A percentile compares a stretch with the other conserved stretches of the same genome.
These are phyloP conservation scores for Ormyrus pomaceus DNA, from an alignment of 2,888 invertebrate species.

Conservation along the genomic window DNA sequence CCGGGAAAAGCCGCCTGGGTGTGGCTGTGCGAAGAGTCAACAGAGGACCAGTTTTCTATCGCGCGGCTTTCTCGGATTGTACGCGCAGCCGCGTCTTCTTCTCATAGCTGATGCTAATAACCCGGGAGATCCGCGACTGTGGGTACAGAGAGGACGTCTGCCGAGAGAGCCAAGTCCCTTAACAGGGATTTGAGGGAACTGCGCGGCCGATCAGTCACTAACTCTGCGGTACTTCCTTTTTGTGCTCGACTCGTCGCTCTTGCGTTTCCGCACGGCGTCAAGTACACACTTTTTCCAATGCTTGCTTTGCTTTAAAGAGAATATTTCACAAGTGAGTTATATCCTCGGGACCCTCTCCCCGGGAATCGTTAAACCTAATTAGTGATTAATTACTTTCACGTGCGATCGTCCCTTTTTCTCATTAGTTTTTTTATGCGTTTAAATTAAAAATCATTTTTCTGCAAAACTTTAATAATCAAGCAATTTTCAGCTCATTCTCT, in stretches of 20 bases:
- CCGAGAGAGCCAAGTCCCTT: too few relatives aligned
- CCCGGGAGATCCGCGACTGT: background rate
- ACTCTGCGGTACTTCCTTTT: background rate
- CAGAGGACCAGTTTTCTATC: slow-evolving; percentile 20
- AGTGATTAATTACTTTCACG: too few relatives aligned
- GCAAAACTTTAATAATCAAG: too few relatives aligned
- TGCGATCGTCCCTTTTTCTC: too few relatives aligned
- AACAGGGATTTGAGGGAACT: background rate
- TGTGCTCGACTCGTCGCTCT: background rate
- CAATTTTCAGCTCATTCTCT: too few relatives aligned
- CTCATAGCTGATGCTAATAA: slow-evolving; percentile 39
- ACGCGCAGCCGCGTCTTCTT: slow-evolving; percentile 1
- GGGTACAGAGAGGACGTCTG: too few relatives aligned
- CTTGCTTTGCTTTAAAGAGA: background rate
- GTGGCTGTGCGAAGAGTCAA: slow-evolving; percentile 41
- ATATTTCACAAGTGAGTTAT: too few relatives aligned
- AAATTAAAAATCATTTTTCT: too few relatives aligned
- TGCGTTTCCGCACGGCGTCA: slow-evolving; percentile 1
- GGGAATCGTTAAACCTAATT: too few relatives aligned
- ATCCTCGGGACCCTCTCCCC: too few relatives aligned
- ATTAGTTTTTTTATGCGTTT: too few relatives aligned
- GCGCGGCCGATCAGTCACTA: background rate
- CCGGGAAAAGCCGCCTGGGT: slow-evolving; percentile 15
- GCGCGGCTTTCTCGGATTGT: slow-evolving; percentile 4
- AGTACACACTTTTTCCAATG: slow-evolving; percentile 3